phyloP scores from a whole-genome alignment of 2,797 vertebrate species.

The Coranthus polyacanthus region DNA sequence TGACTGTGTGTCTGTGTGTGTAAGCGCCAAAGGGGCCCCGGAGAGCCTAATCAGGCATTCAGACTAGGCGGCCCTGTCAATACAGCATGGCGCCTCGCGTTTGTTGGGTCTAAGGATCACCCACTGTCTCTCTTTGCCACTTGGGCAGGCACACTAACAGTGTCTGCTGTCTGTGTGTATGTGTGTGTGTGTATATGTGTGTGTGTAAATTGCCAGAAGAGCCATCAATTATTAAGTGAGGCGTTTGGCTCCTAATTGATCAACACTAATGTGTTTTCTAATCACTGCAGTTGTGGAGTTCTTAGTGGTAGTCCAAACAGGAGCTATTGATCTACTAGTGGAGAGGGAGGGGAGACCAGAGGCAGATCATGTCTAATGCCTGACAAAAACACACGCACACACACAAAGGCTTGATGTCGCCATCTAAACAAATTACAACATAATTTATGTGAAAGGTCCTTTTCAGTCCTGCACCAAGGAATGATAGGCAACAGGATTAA shows the following conservation, averaged over 20 bases:
- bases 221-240: slow-evolving; percentile 98
- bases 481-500: slow-evolving; percentile 30
- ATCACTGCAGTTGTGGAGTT: slow-evolving; percentile 99
- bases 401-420: slow-evolving; percentile 49
- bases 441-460: slow-evolving; percentile 53
- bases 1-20: slow-evolving; percentile 74
- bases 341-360: slow-evolving; percentile 17
- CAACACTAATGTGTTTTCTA: slow-evolving; percentile 99
- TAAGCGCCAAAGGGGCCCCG: slow-evolving; percentile 87
- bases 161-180: slow-evolving; percentile 69
- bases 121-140: slow-evolving; percentile 77
- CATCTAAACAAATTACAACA: slow-evolving; percentile 61
- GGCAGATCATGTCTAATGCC: slow-evolving; percentile 56
- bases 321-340: slow-evolving; percentile 91
- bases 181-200: slow-evolving; percentile 80
- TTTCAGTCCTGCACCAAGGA: slow-evolving; percentile 18
- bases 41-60: slow-evolving; percentile 98
- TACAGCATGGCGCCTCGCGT: slow-evolving; percentile 93
- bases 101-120: slow-evolving; percentile 93
- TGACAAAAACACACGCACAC: slow-evolving; percentile 40
- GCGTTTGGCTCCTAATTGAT: slow-evolving; percentile 98
- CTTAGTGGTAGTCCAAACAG: slow-evolving; percentile 98
- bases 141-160: slow-evolving; percentile 85
- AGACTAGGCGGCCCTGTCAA: slow-evolving; percentile 92
- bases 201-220: slow-evolving; percentile 75